Conservation (phyloP, 2,888 invertebrate species). For the Rhabditoides inermis region DNA sequence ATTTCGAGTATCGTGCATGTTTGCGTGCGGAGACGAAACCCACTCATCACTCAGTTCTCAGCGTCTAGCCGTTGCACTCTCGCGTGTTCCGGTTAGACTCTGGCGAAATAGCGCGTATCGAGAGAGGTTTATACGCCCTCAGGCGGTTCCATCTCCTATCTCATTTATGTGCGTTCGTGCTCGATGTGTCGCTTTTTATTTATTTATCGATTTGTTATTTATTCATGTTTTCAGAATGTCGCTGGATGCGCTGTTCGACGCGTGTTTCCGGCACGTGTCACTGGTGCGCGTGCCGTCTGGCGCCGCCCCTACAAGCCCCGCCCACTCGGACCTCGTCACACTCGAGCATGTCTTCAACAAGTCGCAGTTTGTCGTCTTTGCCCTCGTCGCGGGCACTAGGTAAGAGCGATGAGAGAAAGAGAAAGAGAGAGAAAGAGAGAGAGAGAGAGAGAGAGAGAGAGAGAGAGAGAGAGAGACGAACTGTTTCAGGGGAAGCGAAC, state of each 20-base stretch:
- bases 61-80: too few relatives aligned
- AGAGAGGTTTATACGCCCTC: too few relatives aligned
- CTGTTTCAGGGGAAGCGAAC: too few relatives aligned
- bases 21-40: too few relatives aligned
- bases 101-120: too few relatives aligned
- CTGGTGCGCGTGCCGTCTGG: constrained; percentile 4
- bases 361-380: constrained; percentile 16
- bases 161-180: neutral
- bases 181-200: neutral
- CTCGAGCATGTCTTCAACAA: constrained; percentile 17
- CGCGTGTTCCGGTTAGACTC: too few relatives aligned
- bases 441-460: constrained; percentile 3
- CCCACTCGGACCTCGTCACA: constrained; percentile 1
- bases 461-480: too few relatives aligned
- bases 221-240: constrained; percentile 12
- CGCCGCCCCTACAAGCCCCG: constrained; percentile 1
- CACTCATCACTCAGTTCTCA: too few relatives aligned
- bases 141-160: neutral
- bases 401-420: constrained; percentile 11
- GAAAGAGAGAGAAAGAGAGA: constrained; percentile 8
- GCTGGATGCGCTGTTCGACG: constrained; percentile 24
- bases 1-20: too few relatives aligned
- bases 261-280: constrained; percentile 21
- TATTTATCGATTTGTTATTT: neutral
- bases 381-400: constrained; percentile 11